Evolutionary conservation across 1,140 invertebrate species (phyloP), one percentile per base, ranked within the genome.

Genomic region (Cephus cinctus): DNA sequence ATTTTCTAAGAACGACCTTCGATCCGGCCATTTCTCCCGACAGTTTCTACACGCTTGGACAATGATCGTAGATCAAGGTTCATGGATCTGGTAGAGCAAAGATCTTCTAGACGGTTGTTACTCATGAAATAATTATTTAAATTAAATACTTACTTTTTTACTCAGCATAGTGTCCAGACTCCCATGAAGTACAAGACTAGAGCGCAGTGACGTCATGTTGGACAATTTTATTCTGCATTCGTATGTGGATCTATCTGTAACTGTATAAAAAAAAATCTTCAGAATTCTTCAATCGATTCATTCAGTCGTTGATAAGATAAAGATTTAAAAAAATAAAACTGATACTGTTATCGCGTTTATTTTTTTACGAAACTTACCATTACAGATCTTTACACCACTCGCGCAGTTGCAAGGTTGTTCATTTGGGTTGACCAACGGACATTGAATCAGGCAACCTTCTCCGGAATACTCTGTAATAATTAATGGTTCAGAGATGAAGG

Each of bases 141-240:
- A 12, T 31, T 15, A 20, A n/a, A 16, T 23, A 54, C 67, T 67
- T 21, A 71, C 69, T 47, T 66, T 64, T 46, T 63, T 70, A 27
- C 44, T 47, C 22, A 71, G 36, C 5, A 58, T 52, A 14, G 50
- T 18, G 38, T 70, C 67, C 9, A 69, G 18, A 22, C 50, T 63
- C 27, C 53, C 61, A 4, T 65, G 45, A 16, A 56, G 57, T 2
- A 46, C 22, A 27, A 55, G 40, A 4, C 51, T 46, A 6, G 43
- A 44, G 1, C 59, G 56, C 3, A 65, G 40, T 20, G 59, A 59
- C 1, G 64, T 69, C 23, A 57, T 55, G 21, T 71, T 71, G 5
- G 65, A 57, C 27, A 71, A 35, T 54, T 71, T 71, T 43, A 71
- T 67, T 32, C 62, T 63, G 47, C 66, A 69, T 25, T 70, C 66